Base-by-base conservation (phyloP, 2,888 invertebrate genomes). In the Amphipoea oculea region DNA sequence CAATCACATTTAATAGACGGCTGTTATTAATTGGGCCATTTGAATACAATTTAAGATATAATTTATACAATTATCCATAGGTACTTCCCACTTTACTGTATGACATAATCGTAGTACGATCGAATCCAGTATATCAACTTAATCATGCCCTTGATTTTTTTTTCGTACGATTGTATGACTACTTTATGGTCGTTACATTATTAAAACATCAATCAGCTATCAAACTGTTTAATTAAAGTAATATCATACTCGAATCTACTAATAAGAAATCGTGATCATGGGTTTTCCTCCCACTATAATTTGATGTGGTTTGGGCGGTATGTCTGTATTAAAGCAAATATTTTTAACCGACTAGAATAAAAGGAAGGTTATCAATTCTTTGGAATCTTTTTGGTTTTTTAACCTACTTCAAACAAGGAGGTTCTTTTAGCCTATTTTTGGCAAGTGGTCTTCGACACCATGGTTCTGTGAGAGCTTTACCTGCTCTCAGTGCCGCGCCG, bases 1-100 rank as follows among this genome's bases (percentile, higher is more conserved):
- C 84, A 86, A 89, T 88, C 86, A 90, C 80, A 68, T 83, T 86
- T 86, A 89, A 89, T 87, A 73, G 87, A 63, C 77, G 70, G 78
- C 83, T 76, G 75, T 54, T 85, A 67, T 89, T 89, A 90, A 90
- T 90, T 89, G 88, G 87, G 73, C 84, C 81, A 89, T 91, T 89
- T 88, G 76, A 87, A 89, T 88, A 87, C 81, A 85, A 88, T 89
- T 88, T 87, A 79, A 79, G 79, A 75, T 73, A 68, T 72, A 51
- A 67, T 69, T 72, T 62, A 72, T 66, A 69, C 23, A 20, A 36
- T 7, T 12, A 57, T 68, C 36, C 23, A 9, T 69, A 72, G 11
- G 54, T 73, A 79, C 81, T 81, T 75, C 77, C 77, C 77, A 73
- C 72, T 29, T 63, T 23, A 20, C 1, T 12, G n/a, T 66, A 48